Percentiles rank a stretch among this genome's conserved stretches.
Conservation (phyloP, 1,140 invertebrate genomes). For the Leptoteleia sp. region DNA sequence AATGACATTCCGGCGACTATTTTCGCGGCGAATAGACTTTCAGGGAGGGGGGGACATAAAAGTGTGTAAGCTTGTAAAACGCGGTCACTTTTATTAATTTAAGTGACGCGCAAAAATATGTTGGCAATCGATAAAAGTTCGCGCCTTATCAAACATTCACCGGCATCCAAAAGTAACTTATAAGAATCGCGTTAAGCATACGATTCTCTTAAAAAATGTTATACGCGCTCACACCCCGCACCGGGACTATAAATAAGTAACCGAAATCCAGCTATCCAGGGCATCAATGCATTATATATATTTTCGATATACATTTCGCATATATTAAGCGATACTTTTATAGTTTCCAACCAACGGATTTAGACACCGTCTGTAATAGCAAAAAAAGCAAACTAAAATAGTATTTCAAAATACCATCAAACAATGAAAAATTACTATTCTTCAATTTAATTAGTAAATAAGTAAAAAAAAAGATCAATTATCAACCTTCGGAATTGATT, state of each 20-base stretch:
- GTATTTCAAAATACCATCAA: too few relatives aligned
- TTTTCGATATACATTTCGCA: constrained; percentile 19
- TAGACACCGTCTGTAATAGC: too few relatives aligned
- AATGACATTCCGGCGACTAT: constrained; percentile 11
- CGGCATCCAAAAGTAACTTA: constrained; percentile 16
- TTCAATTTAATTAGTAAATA: too few relatives aligned
- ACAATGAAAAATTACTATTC: too few relatives aligned
- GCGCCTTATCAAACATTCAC: constrained; percentile 16
- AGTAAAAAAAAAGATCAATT: too few relatives aligned
- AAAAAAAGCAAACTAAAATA: too few relatives aligned
- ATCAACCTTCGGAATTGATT: too few relatives aligned
- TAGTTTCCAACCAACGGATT: too few relatives aligned
- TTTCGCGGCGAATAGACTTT: background rate
- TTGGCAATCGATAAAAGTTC: constrained; percentile 24
- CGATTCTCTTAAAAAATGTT: constrained; percentile 26
- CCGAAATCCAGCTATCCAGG: background rate
- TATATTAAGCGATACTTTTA: too few relatives aligned
- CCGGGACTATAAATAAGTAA: constrained; percentile 35
- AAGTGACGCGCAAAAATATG: constrained; percentile 16
- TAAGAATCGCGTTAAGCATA: constrained; percentile 41
- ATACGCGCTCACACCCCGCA: constrained; percentile 3
- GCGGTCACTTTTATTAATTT: constrained; percentile 12
- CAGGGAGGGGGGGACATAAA: background rate
- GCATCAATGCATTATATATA: constrained; percentile 22
- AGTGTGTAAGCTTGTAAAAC: constrained; percentile 15